phyloP scores from a whole-genome alignment of 2,113 vertebrate species.

The Heterocephalus glaber region DNA sequence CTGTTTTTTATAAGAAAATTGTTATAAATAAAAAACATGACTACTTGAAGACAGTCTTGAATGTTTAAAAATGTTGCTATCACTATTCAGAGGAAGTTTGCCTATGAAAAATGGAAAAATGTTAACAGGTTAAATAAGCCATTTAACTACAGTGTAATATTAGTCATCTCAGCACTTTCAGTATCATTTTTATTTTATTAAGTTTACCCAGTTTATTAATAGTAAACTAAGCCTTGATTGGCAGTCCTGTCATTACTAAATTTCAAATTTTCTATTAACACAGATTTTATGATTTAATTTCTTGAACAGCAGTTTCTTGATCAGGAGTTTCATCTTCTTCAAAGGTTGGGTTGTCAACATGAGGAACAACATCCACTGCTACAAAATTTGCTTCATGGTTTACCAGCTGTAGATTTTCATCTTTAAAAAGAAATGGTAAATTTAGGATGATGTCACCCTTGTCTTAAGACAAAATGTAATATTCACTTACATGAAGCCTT shows the following conservation, averaged over 20 bases:
- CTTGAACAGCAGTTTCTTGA: constrained; percentile 74
- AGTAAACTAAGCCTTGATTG: constrained; percentile 68
- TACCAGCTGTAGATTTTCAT: constrained; percentile 83
- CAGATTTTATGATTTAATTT: constrained; percentile 81
- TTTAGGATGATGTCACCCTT: constrained; percentile 54
- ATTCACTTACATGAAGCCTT: constrained; percentile 1
- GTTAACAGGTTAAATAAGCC: constrained; percentile 81
- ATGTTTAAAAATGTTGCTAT: constrained; percentile 76
- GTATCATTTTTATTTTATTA: constrained; percentile 74
- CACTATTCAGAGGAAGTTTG: constrained; percentile 75
- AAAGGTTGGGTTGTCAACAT: constrained; percentile 92
- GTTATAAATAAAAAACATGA: constrained; percentile 73
- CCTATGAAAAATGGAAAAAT: constrained; percentile 78
- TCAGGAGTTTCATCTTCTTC: constrained; percentile 87
- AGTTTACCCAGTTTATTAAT: constrained; percentile 73
- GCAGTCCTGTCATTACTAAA: constrained; percentile 81
- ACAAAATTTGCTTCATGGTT: constrained; percentile 82
- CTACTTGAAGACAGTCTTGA: constrained; percentile 70
- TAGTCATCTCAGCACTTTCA: constrained; percentile 80
- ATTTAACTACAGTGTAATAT: constrained; percentile 77
- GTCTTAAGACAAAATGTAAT: constrained; percentile 53
- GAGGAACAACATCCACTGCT: constrained; percentile 83
- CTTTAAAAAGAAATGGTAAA: constrained; percentile 79
- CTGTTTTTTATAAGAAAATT: constrained; percentile 74
- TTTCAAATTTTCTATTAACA: constrained; percentile 69